These are phyloP conservation scores for Calonectris borealis DNA, from an alignment of 2,113 vertebrate species.

Conservation along the genomic window DNA sequence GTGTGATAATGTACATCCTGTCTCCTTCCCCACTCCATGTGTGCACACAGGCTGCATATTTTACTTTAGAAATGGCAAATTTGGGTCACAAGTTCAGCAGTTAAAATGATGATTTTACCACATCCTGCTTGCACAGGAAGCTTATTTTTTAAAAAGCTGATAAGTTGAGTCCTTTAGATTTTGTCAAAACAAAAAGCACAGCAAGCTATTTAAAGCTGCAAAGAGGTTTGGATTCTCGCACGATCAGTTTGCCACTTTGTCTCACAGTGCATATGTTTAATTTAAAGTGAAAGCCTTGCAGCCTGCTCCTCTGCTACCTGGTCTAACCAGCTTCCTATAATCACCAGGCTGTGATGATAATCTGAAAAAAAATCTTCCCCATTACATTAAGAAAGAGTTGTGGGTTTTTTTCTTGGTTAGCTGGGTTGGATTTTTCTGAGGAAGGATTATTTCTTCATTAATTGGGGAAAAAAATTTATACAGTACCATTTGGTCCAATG, in stretches of 20 bases:
- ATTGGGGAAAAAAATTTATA: background rate
- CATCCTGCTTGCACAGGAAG: slow-evolving; percentile 14
- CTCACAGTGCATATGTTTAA: background rate
- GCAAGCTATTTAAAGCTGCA: background rate
- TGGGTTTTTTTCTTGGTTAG: background rate
- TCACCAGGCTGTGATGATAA: background rate
- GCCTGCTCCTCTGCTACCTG: background rate
- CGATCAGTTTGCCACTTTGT: background rate
- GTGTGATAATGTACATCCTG: background rate
- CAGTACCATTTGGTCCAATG: background rate
- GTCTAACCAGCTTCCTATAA: background rate
- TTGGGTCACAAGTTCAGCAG: background rate
- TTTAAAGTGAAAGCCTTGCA: background rate
- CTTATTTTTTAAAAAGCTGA: background rate
- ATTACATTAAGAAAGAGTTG: background rate
- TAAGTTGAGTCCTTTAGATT: background rate
- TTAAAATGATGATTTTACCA: slow-evolving; percentile 5
- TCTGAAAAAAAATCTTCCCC: background rate
- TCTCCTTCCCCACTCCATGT: background rate
- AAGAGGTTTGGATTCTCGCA: background rate
- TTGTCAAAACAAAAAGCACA: slow-evolving; percentile 3
- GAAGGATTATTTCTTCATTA: background rate
- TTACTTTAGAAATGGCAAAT: background rate
- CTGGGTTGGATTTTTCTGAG: background rate
- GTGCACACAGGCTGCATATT: background rate